phyloP scores from a whole-genome alignment of 2,113 vertebrate genomes.

The Pelobates fuscus region DNA sequence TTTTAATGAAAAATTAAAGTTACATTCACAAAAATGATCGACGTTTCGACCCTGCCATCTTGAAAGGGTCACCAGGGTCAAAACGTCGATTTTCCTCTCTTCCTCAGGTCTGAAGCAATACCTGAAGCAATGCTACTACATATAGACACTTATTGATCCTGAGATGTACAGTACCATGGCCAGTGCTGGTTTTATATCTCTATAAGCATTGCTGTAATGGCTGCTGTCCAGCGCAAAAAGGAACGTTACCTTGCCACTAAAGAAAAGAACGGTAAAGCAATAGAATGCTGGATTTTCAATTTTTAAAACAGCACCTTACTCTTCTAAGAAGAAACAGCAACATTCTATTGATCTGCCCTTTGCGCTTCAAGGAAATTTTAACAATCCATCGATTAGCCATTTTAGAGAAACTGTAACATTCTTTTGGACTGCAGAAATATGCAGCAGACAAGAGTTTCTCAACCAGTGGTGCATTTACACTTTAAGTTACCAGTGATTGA shows the following conservation, averaged over 20 bases:
- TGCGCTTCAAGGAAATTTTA: slow-evolving; percentile 18
- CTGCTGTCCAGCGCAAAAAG: slow-evolving; percentile 28
- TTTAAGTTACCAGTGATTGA: no score
- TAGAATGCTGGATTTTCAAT: slow-evolving; percentile 26
- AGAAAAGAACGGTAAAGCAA: slow-evolving; percentile 13
- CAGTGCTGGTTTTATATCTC: not conserved
- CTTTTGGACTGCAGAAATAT: not conserved
- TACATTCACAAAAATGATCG: no score
- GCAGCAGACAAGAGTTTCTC: not conserved
- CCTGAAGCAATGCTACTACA: no score
- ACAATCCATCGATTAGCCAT: slow-evolving; percentile 37
- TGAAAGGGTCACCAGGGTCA: no score
- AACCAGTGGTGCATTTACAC: not conserved
- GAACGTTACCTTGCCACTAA: not conserved
- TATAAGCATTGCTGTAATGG: slow-evolving; percentile 7
- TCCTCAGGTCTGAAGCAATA: no score
- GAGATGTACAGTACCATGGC: not conserved
- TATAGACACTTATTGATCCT: no score
- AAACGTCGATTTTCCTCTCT: no score
- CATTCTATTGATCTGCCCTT: slow-evolving; percentile 26
- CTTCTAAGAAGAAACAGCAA: slow-evolving; percentile 16
- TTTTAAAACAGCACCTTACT: slow-evolving; percentile 26
- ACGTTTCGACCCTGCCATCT: no score
- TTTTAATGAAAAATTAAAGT: no score
- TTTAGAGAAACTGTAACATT: slow-evolving; percentile 3